A percentile compares a stretch with the other conserved stretches of the same genome.
Evolutionary conservation across 2,113 vertebrate genomes (phyloP).

Genomic region (Globicephala melas): DNA sequence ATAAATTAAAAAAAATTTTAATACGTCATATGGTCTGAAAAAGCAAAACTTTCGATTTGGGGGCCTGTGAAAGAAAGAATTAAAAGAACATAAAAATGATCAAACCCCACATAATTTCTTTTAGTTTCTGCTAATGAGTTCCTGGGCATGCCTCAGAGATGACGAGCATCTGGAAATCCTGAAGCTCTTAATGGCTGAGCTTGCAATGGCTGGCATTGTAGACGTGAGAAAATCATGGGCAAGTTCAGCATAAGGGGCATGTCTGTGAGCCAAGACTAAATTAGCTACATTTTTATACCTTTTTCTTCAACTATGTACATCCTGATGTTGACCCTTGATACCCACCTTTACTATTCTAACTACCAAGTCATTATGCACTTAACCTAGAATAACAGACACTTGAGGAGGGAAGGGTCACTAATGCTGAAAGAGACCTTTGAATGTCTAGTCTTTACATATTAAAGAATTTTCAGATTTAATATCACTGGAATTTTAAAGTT

Average conservation of each 20-base stretch:
- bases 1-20: neutral
- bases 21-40: neutral
- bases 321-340: neutral
- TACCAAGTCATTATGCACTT: neutral
- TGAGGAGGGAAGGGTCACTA: neutral
- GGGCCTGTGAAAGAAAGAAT: neutral
- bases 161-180: neutral
- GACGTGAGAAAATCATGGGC: neutral
- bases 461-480: neutral
- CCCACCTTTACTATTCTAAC: neutral
- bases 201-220: neutral
- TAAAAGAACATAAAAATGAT: neutral
- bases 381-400: neutral
- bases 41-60: neutral
- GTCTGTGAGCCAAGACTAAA: neutral
- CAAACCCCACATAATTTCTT: neutral
- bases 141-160: neutral
- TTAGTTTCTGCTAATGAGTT: neutral
- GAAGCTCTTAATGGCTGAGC: neutral
- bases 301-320: neutral
- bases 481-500: neutral
- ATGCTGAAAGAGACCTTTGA: neutral
- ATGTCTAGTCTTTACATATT: neutral
- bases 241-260: neutral
- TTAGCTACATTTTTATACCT: neutral